Percentiles rank a stretch among this genome's conserved stretches.
Evolutionary conservation across 37 sponge, comb jelly and placozoan species (phyloP).

Genomic region (Oopsacas minuta): DNA sequence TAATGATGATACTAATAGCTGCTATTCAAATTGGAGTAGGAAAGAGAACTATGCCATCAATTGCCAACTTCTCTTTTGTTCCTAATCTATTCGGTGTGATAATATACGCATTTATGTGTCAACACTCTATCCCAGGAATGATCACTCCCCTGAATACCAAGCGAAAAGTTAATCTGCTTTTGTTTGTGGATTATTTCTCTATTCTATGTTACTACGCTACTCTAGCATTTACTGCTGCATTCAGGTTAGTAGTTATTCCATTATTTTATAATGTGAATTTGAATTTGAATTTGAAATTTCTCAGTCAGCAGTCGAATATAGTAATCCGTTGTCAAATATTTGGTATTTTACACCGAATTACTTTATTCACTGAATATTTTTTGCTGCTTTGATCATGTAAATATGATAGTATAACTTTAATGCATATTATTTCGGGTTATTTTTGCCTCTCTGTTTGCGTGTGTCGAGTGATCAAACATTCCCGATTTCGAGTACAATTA

Average conservation of each 20-base stretch:
- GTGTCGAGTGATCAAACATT: no score
- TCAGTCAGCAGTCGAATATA: no score
- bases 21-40: slow-evolving; percentile 39
- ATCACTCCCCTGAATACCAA: slow-evolving; percentile 88
- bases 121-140: slow-evolving; percentile 96
- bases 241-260: slow-evolving; percentile 17
- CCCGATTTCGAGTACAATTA: no score
- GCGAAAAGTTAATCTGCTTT: slow-evolving; percentile 36
- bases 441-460: no score
- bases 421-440: no score
- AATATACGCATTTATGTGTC: slow-evolving; percentile 98
- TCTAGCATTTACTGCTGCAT: slow-evolving; percentile 59
- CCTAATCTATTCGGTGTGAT: slow-evolving; percentile 75
- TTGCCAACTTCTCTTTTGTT: slow-evolving; percentile 31
- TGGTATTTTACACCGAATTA: no score
- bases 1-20: slow-evolving; percentile 52
- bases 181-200: slow-evolving; percentile 35
- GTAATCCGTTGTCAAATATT: no score
- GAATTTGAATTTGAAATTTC: no score
- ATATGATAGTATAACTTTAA: no score
- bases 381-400: no score
- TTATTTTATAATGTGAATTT: no score
- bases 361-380: no score
- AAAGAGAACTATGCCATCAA: slow-evolving; percentile 8
- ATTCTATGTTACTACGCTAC: slow-evolving; percentile 66